Conservation (phyloP, 2,888 invertebrate species). For the Aphelenchoides bicaudatus region DNA sequence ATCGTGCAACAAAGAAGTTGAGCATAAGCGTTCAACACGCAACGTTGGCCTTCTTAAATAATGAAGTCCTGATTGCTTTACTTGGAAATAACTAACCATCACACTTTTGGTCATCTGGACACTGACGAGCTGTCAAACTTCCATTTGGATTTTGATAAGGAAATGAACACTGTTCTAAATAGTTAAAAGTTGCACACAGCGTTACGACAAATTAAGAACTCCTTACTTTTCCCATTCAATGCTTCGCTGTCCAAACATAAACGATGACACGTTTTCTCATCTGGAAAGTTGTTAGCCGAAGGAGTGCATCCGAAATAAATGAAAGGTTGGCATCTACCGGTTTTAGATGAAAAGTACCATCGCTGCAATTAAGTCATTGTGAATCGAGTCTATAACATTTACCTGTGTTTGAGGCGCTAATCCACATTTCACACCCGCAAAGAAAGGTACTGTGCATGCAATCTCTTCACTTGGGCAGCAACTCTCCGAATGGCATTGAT, state of each 20-base stretch:
- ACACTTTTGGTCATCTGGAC: not conserved
- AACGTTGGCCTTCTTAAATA: slow-evolving; percentile 20
- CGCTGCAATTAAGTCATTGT: too few species aligned
- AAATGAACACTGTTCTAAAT: slow-evolving; percentile 34
- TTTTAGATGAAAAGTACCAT: slow-evolving; percentile 34
- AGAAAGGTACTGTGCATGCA: slow-evolving; percentile 27
- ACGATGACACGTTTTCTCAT: slow-evolving; percentile 24
- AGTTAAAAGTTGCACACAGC: too few species aligned
- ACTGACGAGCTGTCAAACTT: not conserved
- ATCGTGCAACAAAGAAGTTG: slow-evolving; percentile 18
- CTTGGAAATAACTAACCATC: not conserved
- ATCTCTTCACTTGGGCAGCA: slow-evolving; percentile 11
- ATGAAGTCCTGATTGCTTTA: not conserved
- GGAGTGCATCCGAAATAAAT: slow-evolving; percentile 37
- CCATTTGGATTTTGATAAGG: slow-evolving; percentile 38
- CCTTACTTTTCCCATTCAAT: slow-evolving; percentile 21
- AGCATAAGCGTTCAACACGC: slow-evolving; percentile 21
- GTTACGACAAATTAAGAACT: too few species aligned
- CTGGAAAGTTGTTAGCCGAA: slow-evolving; percentile 46
- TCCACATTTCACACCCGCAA: slow-evolving; percentile 19
- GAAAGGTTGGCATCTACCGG: slow-evolving; percentile 42
- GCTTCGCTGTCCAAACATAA: slow-evolving; percentile 24
- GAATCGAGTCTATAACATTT: too few species aligned
- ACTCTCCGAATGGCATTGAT: too few species aligned
- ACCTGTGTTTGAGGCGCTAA: slow-evolving; percentile 20